Evolutionary conservation across 1,140 invertebrate genomes (phyloP).

Genomic region (Drosophila sp.): DNA sequence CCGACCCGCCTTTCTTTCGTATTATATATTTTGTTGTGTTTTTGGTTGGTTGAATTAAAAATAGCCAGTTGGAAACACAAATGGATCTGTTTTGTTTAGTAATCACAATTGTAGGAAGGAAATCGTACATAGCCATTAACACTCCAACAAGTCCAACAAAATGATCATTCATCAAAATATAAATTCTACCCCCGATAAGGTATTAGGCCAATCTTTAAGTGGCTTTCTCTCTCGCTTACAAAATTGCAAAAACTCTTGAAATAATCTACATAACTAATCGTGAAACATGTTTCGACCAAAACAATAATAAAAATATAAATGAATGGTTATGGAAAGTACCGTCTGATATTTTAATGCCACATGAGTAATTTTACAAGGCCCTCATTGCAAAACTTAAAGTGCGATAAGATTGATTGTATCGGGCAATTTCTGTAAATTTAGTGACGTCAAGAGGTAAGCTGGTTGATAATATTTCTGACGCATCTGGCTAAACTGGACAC

Average conservation of each 20-base stretch:
- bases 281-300: constrained; percentile 2
- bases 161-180: constrained; percentile 7
- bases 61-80: constrained; percentile 45
- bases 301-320: constrained; percentile 8
- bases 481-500: constrained; percentile 31
- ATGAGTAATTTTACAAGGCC: constrained; percentile 46
- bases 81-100: constrained; percentile 28
- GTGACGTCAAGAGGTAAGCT: constrained; percentile 35
- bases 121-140: constrained; percentile 7
- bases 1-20: constrained; percentile 18
- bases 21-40: constrained; percentile 13
- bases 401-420: constrained; percentile 16
- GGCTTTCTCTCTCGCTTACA: not conserved
- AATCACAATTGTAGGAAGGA: not conserved
- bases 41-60: constrained; percentile 30
- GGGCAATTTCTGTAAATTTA: constrained; percentile 14
- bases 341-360: constrained; percentile 33
- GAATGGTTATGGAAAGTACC: constrained; percentile 5
- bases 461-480: constrained; percentile 28
- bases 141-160: not conserved
- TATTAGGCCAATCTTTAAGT: constrained; percentile 1
- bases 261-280: constrained; percentile 1
- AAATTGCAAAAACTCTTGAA: not conserved
- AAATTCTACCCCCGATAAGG: not conserved
- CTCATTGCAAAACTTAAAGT: not conserved